A percentile compares a stretch with the other conserved stretches of the same genome.
Conservation (phyloP, 2,888 invertebrate species). For the Xiphydria camelus region DNA sequence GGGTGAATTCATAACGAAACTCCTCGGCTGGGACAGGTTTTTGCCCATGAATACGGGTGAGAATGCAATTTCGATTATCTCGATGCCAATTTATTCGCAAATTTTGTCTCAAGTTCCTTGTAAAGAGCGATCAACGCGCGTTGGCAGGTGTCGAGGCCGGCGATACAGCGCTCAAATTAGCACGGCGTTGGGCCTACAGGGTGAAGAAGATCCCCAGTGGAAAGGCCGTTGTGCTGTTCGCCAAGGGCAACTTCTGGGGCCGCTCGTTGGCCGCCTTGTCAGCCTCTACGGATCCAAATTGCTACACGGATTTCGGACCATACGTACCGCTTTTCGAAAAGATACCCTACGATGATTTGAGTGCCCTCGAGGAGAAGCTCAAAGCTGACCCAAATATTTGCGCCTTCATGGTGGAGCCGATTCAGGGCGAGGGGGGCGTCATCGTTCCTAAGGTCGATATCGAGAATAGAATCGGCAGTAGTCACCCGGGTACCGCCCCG, state of each 20-base stretch:
- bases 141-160: constrained; percentile 79
- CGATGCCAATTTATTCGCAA: too few relatives aligned
- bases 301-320: constrained; percentile 75
- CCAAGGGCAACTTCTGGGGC: constrained; percentile 82
- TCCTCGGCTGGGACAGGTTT: constrained; percentile 77
- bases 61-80: too few relatives aligned
- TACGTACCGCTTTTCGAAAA: constrained; percentile 77
- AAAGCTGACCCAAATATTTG: constrained; percentile 68
- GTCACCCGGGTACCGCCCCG: too few relatives aligned
- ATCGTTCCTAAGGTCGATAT: constrained; percentile 69
- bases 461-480: too few relatives aligned
- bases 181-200: constrained; percentile 80
- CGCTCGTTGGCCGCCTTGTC: constrained; percentile 80
- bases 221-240: constrained; percentile 74
- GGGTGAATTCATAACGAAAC: constrained; percentile 70
- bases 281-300: constrained; percentile 73
- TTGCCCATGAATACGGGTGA: constrained; percentile 80
- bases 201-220: constrained; percentile 72
- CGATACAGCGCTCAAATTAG: constrained; percentile 78
- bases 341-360: constrained; percentile 75
- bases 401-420: constrained; percentile 86
- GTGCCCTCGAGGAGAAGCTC: constrained; percentile 65
- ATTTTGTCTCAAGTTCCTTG: too few relatives aligned
- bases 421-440: constrained; percentile 86
- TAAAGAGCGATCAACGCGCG: too few relatives aligned